Percentiles rank a stretch among this genome's conserved stretches.
Evolutionary conservation across 2,797 vertebrate genomes (phyloP).

Genomic region (Channallabes apus): DNA sequence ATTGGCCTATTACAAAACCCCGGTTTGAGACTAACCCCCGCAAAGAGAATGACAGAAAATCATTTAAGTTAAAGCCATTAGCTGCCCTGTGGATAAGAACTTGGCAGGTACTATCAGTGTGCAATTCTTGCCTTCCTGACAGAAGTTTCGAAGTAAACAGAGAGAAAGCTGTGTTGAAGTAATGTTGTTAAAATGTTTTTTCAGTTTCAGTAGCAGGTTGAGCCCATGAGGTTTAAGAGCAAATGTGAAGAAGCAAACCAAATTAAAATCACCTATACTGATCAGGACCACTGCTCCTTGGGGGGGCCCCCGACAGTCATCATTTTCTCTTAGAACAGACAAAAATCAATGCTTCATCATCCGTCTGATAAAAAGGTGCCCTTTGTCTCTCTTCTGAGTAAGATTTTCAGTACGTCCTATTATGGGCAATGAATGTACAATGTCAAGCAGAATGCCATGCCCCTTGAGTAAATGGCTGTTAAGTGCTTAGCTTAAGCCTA

Average conservation of each 20-base stretch:
- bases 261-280: conserved; percentile 47
- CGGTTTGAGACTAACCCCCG: conserved; percentile 56
- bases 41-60: conserved; percentile 65
- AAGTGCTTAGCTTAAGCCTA: conserved; percentile 51
- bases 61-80: conserved; percentile 63
- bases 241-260: conserved; percentile 39
- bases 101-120: conserved; percentile 59
- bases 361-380: conserved; percentile 49
- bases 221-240: conserved; percentile 45
- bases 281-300: conserved; percentile 29
- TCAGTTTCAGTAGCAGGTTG: conserved; percentile 25
- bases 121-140: conserved; percentile 53
- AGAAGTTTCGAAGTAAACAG: conserved; percentile 48
- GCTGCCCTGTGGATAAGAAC: conserved; percentile 54
- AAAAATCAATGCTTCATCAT: conserved; percentile 51
- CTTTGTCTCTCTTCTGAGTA: conserved; percentile 45
- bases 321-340: conserved; percentile 41
- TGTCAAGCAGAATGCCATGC: conserved; percentile 42
- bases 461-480: conserved; percentile 50
- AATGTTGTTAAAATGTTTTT: conserved; percentile 52
- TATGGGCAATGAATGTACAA: conserved; percentile 51
- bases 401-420: conserved; percentile 48
- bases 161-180: conserved; percentile 46
- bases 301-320: conserved; percentile 24
- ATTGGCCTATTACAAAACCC: conserved; percentile 58